A percentile compares a stretch with the other conserved stretches of the same genome.
These are phyloP conservation scores for Strongylocentrotus purpuratus DNA, from an alignment of 35 echinoderm and acorn worm species.

Conservation along the genomic window DNA sequence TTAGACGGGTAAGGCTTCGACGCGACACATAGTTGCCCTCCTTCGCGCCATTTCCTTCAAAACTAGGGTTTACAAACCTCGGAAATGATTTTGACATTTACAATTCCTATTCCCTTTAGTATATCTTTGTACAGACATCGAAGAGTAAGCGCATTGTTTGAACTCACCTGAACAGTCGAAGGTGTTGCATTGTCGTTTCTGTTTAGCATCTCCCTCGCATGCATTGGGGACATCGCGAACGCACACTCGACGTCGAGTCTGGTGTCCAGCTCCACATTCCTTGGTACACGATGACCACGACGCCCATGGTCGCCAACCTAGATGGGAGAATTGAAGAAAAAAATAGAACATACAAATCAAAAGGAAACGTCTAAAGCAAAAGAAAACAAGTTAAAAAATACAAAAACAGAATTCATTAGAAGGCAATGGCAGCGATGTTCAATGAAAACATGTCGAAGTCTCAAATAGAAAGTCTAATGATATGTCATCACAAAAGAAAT, in stretches of 20 bases:
- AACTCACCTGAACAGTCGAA: constrained; percentile 64
- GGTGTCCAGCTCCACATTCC: constrained; percentile 54
- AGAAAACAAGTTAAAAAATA: not conserved
- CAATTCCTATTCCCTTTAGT: not conserved
- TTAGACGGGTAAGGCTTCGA: too few species aligned
- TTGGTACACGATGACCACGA: constrained; percentile 49
- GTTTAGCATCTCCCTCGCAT: constrained; percentile 61
- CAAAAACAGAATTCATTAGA: not conserved
- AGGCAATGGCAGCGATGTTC: too few species aligned
- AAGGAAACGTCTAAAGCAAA: not conserved
- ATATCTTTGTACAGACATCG: not conserved
- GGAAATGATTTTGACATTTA: too few species aligned
- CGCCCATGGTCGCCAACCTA: constrained; percentile 65
- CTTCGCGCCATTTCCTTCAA: too few species aligned
- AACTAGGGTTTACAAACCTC: too few species aligned
- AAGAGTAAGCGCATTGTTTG: not conserved
- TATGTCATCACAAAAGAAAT: too few species aligned
- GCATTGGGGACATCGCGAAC: constrained; percentile 66
- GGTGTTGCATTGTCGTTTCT: constrained; percentile 58
- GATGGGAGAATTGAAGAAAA: not conserved
- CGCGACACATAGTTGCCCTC: too few species aligned
- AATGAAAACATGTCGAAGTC: too few species aligned
- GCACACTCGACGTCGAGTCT: constrained; percentile 55
- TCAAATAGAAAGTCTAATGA: too few species aligned
- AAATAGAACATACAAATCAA: not conserved